Evolutionary conservation across 2,113 vertebrate genomes (phyloP).

Genomic region (Crotalus helleri): DNA sequence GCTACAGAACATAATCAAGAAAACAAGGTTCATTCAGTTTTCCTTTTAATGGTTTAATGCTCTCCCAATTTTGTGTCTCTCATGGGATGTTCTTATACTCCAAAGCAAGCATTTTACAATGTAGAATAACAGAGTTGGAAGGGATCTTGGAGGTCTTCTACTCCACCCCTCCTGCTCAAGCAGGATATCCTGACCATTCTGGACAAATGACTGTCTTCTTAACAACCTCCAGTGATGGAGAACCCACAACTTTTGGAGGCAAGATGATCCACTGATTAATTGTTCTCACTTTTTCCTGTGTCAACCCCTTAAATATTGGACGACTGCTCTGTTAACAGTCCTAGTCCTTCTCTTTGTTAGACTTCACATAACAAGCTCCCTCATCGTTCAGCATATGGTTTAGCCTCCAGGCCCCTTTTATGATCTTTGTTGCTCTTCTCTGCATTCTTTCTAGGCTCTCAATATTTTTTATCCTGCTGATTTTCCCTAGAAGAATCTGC

Average conservation of each 20-base stretch:
- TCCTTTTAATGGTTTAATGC: background rate
- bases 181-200: background rate
- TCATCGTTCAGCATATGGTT: no score
- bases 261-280: background rate
- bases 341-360: no score
- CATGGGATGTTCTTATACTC: background rate
- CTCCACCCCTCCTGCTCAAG: background rate
- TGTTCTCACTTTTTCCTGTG: background rate
- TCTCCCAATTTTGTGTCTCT: background rate
- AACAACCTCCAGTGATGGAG: no score
- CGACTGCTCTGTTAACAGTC: background rate
- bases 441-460: background rate
- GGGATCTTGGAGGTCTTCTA: background rate
- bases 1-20: background rate
- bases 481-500: background rate
- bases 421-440: background rate
- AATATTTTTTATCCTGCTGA: background rate
- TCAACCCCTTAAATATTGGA: background rate
- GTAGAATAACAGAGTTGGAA: background rate
- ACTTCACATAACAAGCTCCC: no score
- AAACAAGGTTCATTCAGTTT: background rate
- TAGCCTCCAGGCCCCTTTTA: background rate
- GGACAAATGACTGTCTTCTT: no score
- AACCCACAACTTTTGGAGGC: no score
- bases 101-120: background rate